Evolutionary conservation across 2,113 vertebrate genomes (phyloP), one percentile per base, ranked within the genome.

Genomic region (Malaclemys terrapin): DNA sequence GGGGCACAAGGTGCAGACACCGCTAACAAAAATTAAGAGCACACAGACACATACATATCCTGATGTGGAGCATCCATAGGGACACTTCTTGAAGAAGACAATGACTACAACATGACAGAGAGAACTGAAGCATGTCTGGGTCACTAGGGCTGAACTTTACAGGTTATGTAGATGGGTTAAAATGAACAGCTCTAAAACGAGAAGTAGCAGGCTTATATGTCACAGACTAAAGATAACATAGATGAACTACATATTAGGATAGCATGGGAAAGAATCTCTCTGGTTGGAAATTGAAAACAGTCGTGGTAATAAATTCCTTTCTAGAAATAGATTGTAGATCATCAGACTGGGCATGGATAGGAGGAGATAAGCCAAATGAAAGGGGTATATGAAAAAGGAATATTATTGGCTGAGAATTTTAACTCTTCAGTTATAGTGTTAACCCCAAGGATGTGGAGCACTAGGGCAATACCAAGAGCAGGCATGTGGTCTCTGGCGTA

Each of bases 231-330:
- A 85, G 62, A 35, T 22, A 88, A 80, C 31, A 35, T 12, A 76
- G 81, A 76, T 8, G 62, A 80, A 42, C 53, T 49, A 27, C 2
- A 5, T 16, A 20, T 62, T 16, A 84, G 59, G 47, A 54, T 31
- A 81, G 38, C 0, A 2, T 0, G 1, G 38, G 29, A 75, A 85
- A 75, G 52, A 45, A n/a, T n/a, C n/a, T 59, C 57, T 81, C 0
- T 1, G n/a, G 22, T 4, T 1, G 8, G 53, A 81, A 91, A 85
- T 62, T 85, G 59, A 38, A 31, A 53, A 35, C 24, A 29, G 76
- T 29, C 53, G 3, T 6, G 76, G 76, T 49, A 42, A 65, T 25
- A 62, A 54, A 78, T 49, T 85, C 89, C 54, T 62, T 42, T 54
- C 38, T 35, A 35, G 31, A 42, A 16, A 24, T 25, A 59, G 57